Evolutionary conservation across 2,797 vertebrate species (phyloP).

Genomic region (Propithecus deckenii): DNA sequence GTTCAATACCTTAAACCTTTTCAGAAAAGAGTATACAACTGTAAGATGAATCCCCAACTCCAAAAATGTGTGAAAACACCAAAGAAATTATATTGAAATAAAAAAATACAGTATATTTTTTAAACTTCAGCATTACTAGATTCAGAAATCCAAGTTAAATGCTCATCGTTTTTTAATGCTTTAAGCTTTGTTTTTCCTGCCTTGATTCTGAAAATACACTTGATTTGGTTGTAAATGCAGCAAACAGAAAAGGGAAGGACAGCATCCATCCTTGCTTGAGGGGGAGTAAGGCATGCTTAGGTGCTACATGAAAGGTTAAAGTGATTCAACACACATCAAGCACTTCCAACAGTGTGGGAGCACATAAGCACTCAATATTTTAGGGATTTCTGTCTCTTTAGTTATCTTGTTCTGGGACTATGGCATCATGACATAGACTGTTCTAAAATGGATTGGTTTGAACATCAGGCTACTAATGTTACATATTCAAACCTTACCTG

Average conservation of each 20-base stretch:
- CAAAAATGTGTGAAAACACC: background rate
- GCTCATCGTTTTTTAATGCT: background rate
- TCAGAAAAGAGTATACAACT: background rate
- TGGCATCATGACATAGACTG: background rate
- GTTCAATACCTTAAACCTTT: background rate
- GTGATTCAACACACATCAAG: background rate
- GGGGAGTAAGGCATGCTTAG: background rate
- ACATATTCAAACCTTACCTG: background rate
- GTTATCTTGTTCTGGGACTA: background rate
- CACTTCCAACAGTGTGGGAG: background rate
- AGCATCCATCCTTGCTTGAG: background rate
- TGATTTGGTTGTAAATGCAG: background rate
- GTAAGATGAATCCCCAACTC: background rate
- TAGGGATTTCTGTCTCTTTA: background rate
- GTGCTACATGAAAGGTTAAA: background rate
- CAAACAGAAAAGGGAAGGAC: background rate
- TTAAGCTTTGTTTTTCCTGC: background rate
- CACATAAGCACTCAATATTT: background rate
- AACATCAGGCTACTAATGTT: background rate
- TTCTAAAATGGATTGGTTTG: background rate
- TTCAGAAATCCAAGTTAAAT: slow-evolving; percentile 21
- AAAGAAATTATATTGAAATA: background rate
- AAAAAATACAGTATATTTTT: background rate
- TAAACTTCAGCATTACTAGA: background rate
- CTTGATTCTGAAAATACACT: slow-evolving; percentile 20